Evolutionary conservation across 1,140 invertebrate species (phyloP).

Genomic region (Macrotrachela quadricornifera): DNA sequence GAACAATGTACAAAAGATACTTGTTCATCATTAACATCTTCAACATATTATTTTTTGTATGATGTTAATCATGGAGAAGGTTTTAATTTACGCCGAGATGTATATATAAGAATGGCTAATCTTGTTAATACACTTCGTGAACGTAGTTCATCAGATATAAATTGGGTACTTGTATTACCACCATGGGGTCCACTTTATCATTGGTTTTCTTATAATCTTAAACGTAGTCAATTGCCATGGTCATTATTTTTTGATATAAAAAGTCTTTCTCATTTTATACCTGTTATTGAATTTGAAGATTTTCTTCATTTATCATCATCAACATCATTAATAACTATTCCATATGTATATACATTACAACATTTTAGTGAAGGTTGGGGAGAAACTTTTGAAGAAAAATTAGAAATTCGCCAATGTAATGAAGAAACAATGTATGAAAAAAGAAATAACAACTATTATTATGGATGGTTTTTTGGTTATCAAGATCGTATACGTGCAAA

Average conservation of each 20-base stretch:
- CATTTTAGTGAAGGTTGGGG: constrained; percentile 64
- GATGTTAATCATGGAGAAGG: constrained; percentile 82
- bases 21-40: too few relatives aligned
- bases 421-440: constrained; percentile 17
- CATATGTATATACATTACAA: constrained; percentile 36
- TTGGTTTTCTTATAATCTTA: constrained; percentile 46
- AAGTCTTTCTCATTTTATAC: constrained; percentile 52
- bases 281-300: constrained; percentile 66
- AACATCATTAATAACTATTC: constrained; percentile 16
- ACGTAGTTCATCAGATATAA: constrained; percentile 22
- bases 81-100: constrained; percentile 82
- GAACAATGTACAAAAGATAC: too few relatives aligned
- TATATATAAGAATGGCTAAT: constrained; percentile 70
- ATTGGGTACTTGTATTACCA: constrained; percentile 46
- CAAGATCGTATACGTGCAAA: constrained; percentile 40
- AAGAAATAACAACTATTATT: constrained; percentile 18
- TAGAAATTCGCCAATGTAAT: constrained; percentile 39
- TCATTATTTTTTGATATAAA: constrained; percentile 59
- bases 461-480: constrained; percentile 41
- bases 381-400: constrained; percentile 58
- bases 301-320: constrained; percentile 34
- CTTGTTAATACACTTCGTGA: constrained; percentile 35
- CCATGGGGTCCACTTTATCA: constrained; percentile 73
- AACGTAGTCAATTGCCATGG: constrained; percentile 46
- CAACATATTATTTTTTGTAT: constrained; percentile 47